A percentile compares a stretch with the other conserved stretches of the same genome.
These are phyloP conservation scores for Exocentrus adspersus DNA, from an alignment of 2,888 invertebrate genomes.

Conservation along the genomic window DNA sequence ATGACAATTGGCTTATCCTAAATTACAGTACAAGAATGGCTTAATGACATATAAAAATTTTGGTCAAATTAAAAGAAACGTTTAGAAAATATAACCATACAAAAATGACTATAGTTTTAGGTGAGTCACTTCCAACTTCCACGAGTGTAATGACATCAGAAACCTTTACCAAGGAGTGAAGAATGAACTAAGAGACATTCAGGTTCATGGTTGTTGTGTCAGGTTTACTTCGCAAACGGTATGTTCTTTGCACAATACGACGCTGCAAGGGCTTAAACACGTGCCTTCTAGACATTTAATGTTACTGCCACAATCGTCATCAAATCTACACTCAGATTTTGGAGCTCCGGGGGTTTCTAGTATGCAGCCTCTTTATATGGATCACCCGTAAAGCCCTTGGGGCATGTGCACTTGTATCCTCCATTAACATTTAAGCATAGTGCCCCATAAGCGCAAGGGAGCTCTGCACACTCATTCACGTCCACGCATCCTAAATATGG, in stretches of 20 bases:
- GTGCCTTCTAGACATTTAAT: conserved; percentile 81
- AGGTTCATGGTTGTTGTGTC: conserved; percentile 87
- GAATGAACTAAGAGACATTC: too few relatives aligned
- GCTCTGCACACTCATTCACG: conserved; percentile 85
- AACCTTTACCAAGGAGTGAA: too few relatives aligned
- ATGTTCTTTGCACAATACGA: conserved; percentile 82
- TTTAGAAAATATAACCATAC: too few relatives aligned
- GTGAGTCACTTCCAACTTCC: too few relatives aligned
- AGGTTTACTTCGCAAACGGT: conserved; percentile 89
- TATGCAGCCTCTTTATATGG: conserved; percentile 84
- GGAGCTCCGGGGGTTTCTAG: conserved; percentile 66
- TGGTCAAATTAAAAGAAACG: too few relatives aligned
- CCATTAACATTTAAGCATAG: conserved; percentile 89
- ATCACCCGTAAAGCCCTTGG: conserved; percentile 84
- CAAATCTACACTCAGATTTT: conserved; percentile 75
- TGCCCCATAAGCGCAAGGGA: conserved; percentile 89
- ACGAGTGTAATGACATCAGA: too few relatives aligned
- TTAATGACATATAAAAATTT: too few relatives aligned
- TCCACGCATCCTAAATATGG: conserved; percentile 86
- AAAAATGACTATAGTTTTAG: too few relatives aligned
- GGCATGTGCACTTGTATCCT: conserved; percentile 86
- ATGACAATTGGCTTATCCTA: too few relatives aligned
- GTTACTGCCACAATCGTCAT: conserved; percentile 83
- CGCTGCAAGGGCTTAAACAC: conserved; percentile 84
- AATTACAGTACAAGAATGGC: too few relatives aligned